These are phyloP conservation scores for Siniperca undulata DNA, from an alignment of 2,797 vertebrate genomes.

Conservation along the genomic window DNA sequence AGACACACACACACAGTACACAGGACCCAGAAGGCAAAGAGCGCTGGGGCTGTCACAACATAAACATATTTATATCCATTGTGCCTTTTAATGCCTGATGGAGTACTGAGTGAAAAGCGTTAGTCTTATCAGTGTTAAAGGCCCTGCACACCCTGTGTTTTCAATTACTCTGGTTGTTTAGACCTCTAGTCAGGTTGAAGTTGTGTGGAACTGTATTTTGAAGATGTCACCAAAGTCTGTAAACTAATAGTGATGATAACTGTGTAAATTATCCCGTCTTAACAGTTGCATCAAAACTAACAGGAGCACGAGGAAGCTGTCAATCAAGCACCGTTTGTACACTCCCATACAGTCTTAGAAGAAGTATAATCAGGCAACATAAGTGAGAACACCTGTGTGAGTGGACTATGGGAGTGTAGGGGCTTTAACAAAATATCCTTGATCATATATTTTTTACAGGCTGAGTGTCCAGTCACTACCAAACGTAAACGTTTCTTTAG, in stretches of 20 bases:
- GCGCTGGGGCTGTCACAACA: not conserved
- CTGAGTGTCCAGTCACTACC: not conserved
- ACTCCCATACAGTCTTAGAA: not conserved
- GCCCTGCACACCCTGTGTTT: not conserved
- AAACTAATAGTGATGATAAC: not conserved
- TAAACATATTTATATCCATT: not conserved
- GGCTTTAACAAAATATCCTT: not conserved
- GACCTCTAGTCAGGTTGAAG: not conserved
- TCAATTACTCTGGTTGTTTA: constrained; percentile 2
- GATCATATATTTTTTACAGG: too few relatives aligned
- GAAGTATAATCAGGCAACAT: not conserved
- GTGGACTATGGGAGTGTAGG: not conserved
- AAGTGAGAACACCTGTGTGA: not conserved
- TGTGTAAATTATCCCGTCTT: not conserved
- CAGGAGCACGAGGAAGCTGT: not conserved
- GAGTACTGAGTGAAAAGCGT: not conserved
- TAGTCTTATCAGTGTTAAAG: not conserved
- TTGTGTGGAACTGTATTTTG: not conserved
- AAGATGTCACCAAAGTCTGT: not conserved
- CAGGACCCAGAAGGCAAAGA: too few relatives aligned
- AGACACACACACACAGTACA: too few relatives aligned
- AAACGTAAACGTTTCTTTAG: not conserved
- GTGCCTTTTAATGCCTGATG: constrained; percentile 3
- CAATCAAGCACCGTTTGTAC: not conserved
- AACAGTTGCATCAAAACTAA: constrained; percentile 1